These are phyloP conservation scores for Mongoloraphidia duomilia DNA, from an alignment of 2,888 invertebrate species.

Conservation along the genomic window DNA sequence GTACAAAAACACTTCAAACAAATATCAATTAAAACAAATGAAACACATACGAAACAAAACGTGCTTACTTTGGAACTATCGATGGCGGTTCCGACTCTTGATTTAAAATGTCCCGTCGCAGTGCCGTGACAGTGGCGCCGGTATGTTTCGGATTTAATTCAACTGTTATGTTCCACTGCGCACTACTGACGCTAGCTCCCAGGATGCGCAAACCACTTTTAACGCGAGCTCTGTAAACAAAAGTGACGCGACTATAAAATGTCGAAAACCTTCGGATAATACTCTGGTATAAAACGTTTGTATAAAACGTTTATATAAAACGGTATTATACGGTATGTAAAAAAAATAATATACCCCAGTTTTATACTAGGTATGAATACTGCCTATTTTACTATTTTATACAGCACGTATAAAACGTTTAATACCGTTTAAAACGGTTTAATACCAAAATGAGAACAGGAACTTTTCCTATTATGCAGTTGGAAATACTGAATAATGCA, in stretches of 20 bases:
- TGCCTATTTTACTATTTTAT: too few relatives aligned
- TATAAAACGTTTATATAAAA: conserved; percentile 6
- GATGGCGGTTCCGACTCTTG: conserved; percentile 18
- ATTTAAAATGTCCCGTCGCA: conserved; percentile 42
- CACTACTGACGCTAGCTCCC: conserved; percentile 59
- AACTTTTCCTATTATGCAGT: too few relatives aligned
- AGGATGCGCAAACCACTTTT: conserved; percentile 76
- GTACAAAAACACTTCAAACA: too few relatives aligned
- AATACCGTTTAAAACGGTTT: too few relatives aligned
- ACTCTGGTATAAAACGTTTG: conserved; percentile 6
- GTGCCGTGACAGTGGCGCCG: conserved; percentile 77
- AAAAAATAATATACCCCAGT: too few relatives aligned
- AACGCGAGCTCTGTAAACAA: conserved; percentile 60
- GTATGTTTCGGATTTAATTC: conserved; percentile 78
- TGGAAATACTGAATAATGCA: too few relatives aligned
- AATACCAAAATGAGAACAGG: too few relatives aligned
- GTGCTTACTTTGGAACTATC: conserved; percentile 21
- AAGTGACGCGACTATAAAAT: conserved; percentile 13
- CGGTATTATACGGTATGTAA: too few relatives aligned
- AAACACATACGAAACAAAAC: too few relatives aligned
- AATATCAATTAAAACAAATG: too few relatives aligned
- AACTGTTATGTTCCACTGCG: conserved; percentile 77
- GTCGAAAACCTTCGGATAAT: conserved; percentile 4
- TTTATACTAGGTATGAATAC: too few relatives aligned
- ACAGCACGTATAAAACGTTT: too few relatives aligned